Percentiles rank a stretch among this genome's conserved stretches.
Evolutionary conservation across 1,140 invertebrate species (phyloP).

Genomic region (Nephotettix cincticeps): DNA sequence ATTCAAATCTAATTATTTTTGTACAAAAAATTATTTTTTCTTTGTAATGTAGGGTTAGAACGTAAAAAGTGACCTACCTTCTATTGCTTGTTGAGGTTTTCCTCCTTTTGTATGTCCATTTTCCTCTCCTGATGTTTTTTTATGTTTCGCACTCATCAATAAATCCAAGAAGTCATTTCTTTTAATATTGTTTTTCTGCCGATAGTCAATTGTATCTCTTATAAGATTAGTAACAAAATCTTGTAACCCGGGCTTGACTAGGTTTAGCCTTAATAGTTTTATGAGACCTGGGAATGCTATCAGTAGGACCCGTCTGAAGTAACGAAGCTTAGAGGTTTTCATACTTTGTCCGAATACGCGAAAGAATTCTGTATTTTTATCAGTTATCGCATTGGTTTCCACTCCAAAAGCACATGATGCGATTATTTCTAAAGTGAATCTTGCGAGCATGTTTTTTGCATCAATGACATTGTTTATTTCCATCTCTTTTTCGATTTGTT

Average conservation of each 20-base stretch:
- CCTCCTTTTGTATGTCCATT: background rate
- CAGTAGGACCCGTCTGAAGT: background rate
- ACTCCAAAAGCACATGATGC: constrained; percentile 48
- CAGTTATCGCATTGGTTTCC: constrained; percentile 46
- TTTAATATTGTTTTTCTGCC: constrained; percentile 51
- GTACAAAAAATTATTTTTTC: too few species aligned
- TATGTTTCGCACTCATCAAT: constrained; percentile 52
- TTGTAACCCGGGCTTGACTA: constrained; percentile 30
- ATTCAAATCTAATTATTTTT: too few species aligned
- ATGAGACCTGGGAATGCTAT: background rate
- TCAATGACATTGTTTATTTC: background rate
- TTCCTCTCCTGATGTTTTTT: background rate
- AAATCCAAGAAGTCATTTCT: constrained; percentile 57
- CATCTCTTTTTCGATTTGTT: background rate
- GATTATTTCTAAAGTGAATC: constrained; percentile 49
- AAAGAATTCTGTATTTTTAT: constrained; percentile 44
- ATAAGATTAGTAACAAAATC: constrained; percentile 52
- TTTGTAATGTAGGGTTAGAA: too few species aligned
- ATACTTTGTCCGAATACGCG: constrained; percentile 25
- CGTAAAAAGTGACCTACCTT: too few species aligned
- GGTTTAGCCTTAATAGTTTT: constrained; percentile 7
- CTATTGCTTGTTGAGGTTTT: background rate
- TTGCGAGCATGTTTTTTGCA: constrained; percentile 9
- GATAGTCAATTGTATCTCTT: constrained; percentile 53
- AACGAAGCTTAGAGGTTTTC: background rate